Evolutionary conservation across 2,113 vertebrate genomes (phyloP).

Genomic region (Oryzias celebensis): DNA sequence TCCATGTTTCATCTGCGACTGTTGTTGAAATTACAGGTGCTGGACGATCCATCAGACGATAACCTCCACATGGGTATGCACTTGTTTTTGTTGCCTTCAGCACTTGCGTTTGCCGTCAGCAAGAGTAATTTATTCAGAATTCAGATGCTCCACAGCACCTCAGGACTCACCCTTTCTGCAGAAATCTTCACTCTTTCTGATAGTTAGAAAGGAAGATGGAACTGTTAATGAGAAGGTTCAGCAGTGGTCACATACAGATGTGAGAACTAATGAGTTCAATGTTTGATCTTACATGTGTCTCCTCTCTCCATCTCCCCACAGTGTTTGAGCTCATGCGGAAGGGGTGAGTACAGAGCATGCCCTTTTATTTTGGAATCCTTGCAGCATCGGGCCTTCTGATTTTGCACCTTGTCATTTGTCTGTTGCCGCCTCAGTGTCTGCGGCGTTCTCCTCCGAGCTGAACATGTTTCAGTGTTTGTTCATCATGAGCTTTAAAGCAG

Average conservation of each 20-base stretch:
- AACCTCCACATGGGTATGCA: conserved; percentile 95
- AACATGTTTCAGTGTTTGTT: conserved; percentile 21
- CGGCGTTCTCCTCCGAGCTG: conserved; percentile 21
- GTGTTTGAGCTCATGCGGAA: conserved; percentile 97
- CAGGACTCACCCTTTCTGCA: conserved; percentile 38
- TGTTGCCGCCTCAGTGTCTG: conserved; percentile 1
- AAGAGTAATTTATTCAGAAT: conserved; percentile 30
- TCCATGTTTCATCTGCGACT: not conserved
- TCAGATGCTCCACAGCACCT: conserved; percentile 12
- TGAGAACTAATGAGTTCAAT: conserved; percentile 16
- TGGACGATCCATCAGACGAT: conserved; percentile 95
- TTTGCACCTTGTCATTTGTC: conserved; percentile 24
- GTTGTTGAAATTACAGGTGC: conserved; percentile 80
- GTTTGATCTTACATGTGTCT: conserved; percentile 1
- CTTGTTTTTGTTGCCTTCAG: not conserved
- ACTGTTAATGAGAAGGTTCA: conserved; percentile 1
- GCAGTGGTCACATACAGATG: not conserved
- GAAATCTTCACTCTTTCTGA: conserved; percentile 25
- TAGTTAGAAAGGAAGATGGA: conserved; percentile 5
- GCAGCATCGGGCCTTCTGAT: conserved; percentile 11
- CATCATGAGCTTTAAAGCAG: conserved; percentile 39
- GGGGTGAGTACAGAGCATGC: conserved; percentile 85
- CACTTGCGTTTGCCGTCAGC: conserved; percentile 3
- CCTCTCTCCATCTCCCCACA: conserved; percentile 58
- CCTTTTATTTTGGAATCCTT: conserved; percentile 43